Base-by-base conservation (phyloP, 2,113 vertebrate genomes). In the Aleadryas rufinucha region DNA sequence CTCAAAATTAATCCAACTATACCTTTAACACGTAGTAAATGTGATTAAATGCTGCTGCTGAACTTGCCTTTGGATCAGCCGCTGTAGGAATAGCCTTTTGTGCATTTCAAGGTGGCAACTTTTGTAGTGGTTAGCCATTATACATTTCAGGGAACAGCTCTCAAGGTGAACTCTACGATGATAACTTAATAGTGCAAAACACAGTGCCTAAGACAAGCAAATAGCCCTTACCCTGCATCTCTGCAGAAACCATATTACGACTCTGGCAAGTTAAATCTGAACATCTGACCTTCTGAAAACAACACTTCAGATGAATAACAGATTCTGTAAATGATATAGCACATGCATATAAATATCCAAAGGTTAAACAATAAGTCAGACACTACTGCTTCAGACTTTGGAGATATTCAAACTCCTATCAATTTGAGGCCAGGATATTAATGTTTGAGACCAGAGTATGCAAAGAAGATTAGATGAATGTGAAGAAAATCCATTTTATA, bases 281-380 rank as follows among this genome's bases (percentile, higher is more conserved):
- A 35, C 44, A 70, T 85, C 84, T 77, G 85, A 92, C 76, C 68
- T 65, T 50, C 63, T 89, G 85, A 70, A 95, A 94, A 53, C 65
- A 96, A 12, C 63, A 44, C 76, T 91, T 16, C 27, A 69, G 71
- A 63, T 74, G 47, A 93, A 80, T 71, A 95, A 84, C 27, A 80
- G 78, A 66, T 80, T 77, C 92, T 86, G n/a, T 80, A 93, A 88
- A 90, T 90, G 33, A 84, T 91, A 72, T 12, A 76, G 50, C 42
- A 52, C 16, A 13, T 54, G 28, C 49, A 45, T 92, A 78, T 92
- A 92, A 88, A 96, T 92, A 92, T 66, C 68, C 79, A 88, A 80
- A 71, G 52, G n/a, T 85, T 86, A 84, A 95, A 84, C 83, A 84
- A 37, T 92, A 94, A 91, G 41, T 81, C 79, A 92, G 59, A 49